Evolutionary conservation across 2,113 vertebrate species (phyloP), one percentile per base, ranked within the genome.

Genomic region (Hypanus sabinus): DNA sequence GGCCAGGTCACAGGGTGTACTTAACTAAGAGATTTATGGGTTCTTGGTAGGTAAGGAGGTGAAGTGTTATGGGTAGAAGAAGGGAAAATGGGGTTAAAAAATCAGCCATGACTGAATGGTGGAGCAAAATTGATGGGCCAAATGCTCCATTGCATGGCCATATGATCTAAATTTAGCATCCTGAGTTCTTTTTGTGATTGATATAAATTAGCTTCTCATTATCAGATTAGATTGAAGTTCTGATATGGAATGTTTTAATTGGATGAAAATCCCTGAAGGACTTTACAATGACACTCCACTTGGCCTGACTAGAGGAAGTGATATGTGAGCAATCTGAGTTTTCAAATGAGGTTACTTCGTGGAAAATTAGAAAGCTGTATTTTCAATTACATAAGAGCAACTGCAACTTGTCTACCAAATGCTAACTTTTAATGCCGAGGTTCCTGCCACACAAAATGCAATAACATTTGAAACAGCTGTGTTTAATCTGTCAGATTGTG

Each of bases 401-500:
- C 10, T 24, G 55, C 36, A 75, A 22, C 68, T 38, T 46, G 38
- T 46, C 70, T 73, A 75, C 91, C 55, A 93, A 93, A 75, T 46
- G 68, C 27, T 9, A 38, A 93, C 70, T 73, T 93, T 71, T 73
- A 93, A 93, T 27, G 68, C 30, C 5, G 22, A 73, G 68, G 68
- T 73, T 93, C 38, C 91, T n/a, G 70, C 36, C 68, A 73, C 91
- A 55, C 3, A 55, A 73, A 73, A 71, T 71, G 90, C 2, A 93
- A 73, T 46, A 73, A 93, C 24, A 93, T 93, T 93, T 93, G 91
- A 93, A 73, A 38, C 70, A 73, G 38, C 70, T 38, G 6, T 73
- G 20, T 71, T 93, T 55, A 46, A 73, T 55, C 68, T 75, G 68
- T 75, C 68, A 93, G 91, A 93, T 73, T 93, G 91, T 73, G 70